phyloP scores from a whole-genome alignment of 2,888 invertebrate species.

The Scaptomyza reducta region DNA sequence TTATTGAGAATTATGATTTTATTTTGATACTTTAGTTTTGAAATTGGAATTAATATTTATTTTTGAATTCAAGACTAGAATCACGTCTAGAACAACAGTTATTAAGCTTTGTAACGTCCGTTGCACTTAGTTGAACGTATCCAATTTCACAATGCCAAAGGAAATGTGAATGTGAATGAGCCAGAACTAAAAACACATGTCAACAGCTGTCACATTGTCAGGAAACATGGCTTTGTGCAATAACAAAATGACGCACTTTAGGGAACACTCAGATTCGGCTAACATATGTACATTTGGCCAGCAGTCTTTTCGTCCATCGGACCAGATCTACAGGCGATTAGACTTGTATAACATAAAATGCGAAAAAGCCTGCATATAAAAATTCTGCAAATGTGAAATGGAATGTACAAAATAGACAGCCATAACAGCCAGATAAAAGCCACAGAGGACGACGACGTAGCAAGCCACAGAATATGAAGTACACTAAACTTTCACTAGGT shows the following conservation, averaged over 20 bases:
- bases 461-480: too few relatives aligned
- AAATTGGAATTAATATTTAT: too few relatives aligned
- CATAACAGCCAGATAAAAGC: conserved; percentile 1
- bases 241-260: conserved; percentile 25
- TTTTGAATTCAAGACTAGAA: too few relatives aligned
- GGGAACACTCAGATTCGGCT: conserved; percentile 8
- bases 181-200: background rate
- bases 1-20: too few relatives aligned
- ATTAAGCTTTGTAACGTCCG: too few relatives aligned
- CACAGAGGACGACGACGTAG: conserved; percentile 5
- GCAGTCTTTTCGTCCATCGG: conserved; percentile 7
- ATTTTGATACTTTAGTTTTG: too few relatives aligned
- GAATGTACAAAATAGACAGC: conserved; percentile 34
- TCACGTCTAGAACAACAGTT: too few relatives aligned
- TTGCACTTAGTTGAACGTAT: background rate
- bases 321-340: conserved; percentile 7
- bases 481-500: conserved; percentile 38
- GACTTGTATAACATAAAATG: conserved; percentile 23
- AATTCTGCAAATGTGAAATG: conserved; percentile 39
- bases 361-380: conserved; percentile 14
- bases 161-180: too few relatives aligned
- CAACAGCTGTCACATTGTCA: conserved; percentile 2
- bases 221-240: conserved; percentile 2
- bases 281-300: background rate
- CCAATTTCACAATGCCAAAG: background rate